A percentile compares a stretch with the other conserved stretches of the same genome.
Evolutionary conservation across 2,888 invertebrate genomes (phyloP).

Genomic region (Dryocosmus kuriphilus): DNA sequence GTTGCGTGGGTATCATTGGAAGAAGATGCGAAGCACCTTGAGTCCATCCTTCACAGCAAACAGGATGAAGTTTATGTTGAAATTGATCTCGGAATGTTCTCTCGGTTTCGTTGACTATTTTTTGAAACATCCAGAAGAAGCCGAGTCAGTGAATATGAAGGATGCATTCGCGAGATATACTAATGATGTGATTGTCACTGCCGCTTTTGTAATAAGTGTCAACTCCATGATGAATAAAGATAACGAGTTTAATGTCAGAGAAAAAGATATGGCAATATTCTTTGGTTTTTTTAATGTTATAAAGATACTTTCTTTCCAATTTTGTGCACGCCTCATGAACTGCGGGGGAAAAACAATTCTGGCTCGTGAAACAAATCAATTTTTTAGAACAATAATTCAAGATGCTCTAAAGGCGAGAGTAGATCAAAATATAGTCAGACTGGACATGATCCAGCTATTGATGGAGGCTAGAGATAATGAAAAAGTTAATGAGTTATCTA

Average conservation of each 20-base stretch:
- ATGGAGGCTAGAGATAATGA: slow-evolving; percentile 76
- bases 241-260: slow-evolving; percentile 80
- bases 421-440: slow-evolving; percentile 78
- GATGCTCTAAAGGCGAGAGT: slow-evolving; percentile 78
- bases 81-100: slow-evolving; percentile 60
- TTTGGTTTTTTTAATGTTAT: too few species aligned
- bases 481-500: slow-evolving; percentile 52
- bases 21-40: slow-evolving; percentile 64
- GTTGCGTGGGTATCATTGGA: slow-evolving; percentile 69
- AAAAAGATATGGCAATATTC: slow-evolving; percentile 65
- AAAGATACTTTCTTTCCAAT: too few species aligned
- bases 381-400: slow-evolving; percentile 61
- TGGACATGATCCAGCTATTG: slow-evolving; percentile 81
- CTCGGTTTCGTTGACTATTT: slow-evolving; percentile 64
- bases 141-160: slow-evolving; percentile 76
- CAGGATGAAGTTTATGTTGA: slow-evolving; percentile 33
- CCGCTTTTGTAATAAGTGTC: slow-evolving; percentile 80
- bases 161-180: slow-evolving; percentile 80
- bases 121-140: slow-evolving; percentile 59
- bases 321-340: too few species aligned
- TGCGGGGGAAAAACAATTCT: too few species aligned
- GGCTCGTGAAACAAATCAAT: slow-evolving; percentile 41
- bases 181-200: slow-evolving; percentile 81
- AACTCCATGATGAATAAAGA: slow-evolving; percentile 79
- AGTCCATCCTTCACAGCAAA: slow-evolving; percentile 33